These are phyloP conservation scores for Aethina tumida DNA, from an alignment of 1,140 invertebrate genomes.

Conservation along the genomic window DNA sequence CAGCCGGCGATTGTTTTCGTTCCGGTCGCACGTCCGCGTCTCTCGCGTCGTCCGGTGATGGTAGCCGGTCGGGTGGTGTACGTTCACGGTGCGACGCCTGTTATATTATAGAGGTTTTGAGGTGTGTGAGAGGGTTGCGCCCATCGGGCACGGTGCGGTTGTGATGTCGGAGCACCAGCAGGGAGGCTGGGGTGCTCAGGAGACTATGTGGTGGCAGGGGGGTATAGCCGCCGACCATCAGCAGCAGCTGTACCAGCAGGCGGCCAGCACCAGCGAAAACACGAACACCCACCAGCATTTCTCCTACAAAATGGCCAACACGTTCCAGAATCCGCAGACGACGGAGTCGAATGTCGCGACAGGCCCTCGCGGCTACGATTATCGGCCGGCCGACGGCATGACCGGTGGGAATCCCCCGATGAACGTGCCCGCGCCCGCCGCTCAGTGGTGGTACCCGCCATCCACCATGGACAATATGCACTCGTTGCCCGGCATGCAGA, in stretches of 20 bases:
- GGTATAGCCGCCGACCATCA: conserved; percentile 43
- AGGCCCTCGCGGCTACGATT: conserved; percentile 44
- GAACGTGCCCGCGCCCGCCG: conserved; percentile 43
- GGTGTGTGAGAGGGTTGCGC: conserved; percentile 2
- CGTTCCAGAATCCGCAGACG: conserved; percentile 50
- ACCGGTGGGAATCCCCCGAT: conserved; percentile 37
- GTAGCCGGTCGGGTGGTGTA: conserved; percentile 11
- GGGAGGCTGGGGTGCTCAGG: conserved; percentile 53
- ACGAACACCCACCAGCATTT: conserved; percentile 60
- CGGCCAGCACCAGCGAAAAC: conserved; percentile 30
- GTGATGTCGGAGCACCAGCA: conserved; percentile 38
- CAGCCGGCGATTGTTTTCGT: too few relatives aligned
- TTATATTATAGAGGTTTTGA: conserved; percentile 5
- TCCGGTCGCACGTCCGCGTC: too few relatives aligned
- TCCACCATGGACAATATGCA: conserved; percentile 37
- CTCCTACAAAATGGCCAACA: conserved; percentile 74
- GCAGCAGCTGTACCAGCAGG: conserved; percentile 28
- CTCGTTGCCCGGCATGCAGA: conserved; percentile 24
- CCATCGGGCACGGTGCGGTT: conserved; percentile 6
- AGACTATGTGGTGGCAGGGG: conserved; percentile 50
- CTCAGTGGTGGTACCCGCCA: conserved; percentile 57
- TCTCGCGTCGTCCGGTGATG: conserved; percentile 2
- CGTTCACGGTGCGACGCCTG: background rate
- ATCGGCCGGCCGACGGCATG: too few relatives aligned
- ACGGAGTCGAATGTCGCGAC: conserved; percentile 32